phyloP scores from a whole-genome alignment of 1,140 invertebrate genomes.

The Eriocheir sinensis region DNA sequence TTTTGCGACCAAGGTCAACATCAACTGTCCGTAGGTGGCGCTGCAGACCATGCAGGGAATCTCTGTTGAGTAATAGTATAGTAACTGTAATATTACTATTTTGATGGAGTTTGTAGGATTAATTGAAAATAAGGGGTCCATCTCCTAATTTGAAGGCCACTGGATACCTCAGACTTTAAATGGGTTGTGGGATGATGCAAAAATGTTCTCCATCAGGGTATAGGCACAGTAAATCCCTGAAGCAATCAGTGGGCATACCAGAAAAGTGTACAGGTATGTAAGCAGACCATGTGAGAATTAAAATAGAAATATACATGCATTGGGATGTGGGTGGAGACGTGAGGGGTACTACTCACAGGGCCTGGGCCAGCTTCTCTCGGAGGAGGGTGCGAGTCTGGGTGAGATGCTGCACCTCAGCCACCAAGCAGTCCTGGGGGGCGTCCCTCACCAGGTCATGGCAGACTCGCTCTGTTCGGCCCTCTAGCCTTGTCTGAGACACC shows the following conservation, averaged over 20 bases:
- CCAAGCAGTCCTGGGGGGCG: slow-evolving; percentile 67
- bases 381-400: slow-evolving; percentile 57
- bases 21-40: slow-evolving; percentile 62
- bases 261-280: background rate
- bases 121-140: too few species aligned
- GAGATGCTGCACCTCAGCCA: slow-evolving; percentile 62
- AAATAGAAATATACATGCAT: background rate
- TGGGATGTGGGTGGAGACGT: background rate
- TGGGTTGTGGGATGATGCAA: too few species aligned
- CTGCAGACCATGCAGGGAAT: slow-evolving; percentile 58
- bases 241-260: too few species aligned
- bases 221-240: too few species aligned
- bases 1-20: slow-evolving; percentile 66
- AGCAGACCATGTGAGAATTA: background rate
- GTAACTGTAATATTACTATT: too few species aligned
- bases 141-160: too few species aligned
- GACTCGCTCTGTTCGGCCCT: slow-evolving; percentile 60
- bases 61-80: slow-evolving; percentile 18
- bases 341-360: slow-evolving; percentile 50
- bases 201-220: too few species aligned
- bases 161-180: too few species aligned
- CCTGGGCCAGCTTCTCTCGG: slow-evolving; percentile 56
- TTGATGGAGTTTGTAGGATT: too few species aligned
- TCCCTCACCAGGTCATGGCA: slow-evolving; percentile 68
- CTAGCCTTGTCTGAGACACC: slow-evolving; percentile 69